These are phyloP conservation scores for Ormyrus labotus DNA, from an alignment of 2,888 invertebrate genomes.

Conservation along the genomic window DNA sequence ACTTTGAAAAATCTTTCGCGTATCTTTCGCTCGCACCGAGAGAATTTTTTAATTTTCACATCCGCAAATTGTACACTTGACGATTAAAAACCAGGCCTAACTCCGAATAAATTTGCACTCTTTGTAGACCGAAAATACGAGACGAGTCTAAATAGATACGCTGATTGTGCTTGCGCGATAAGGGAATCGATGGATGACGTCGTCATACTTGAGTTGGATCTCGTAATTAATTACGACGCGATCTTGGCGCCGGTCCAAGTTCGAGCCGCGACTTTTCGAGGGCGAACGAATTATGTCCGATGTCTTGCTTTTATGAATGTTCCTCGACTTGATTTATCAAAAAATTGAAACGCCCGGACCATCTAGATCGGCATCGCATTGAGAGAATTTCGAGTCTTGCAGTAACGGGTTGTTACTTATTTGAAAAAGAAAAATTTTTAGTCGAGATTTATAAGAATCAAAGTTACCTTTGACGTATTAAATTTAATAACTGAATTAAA, in stretches of 20 bases:
- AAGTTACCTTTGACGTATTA: no score
- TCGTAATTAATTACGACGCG: conserved; percentile 49
- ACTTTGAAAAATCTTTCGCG: no score
- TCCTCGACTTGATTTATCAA: background rate
- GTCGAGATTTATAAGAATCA: no score
- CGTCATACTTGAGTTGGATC: conserved; percentile 44
- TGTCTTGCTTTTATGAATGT: conserved; percentile 35
- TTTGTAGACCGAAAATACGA: background rate
- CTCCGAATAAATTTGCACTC: conserved; percentile 22
- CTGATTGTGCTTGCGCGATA: conserved; percentile 37
- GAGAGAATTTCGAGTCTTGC: no score
- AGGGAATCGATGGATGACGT: conserved; percentile 43
- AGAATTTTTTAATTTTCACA: no score
- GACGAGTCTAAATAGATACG: conserved; percentile 22
- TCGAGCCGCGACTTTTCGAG: conserved; percentile 33
- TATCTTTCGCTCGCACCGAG: no score
- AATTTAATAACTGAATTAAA: no score
- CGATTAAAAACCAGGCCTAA: background rate
- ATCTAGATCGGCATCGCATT: background rate
- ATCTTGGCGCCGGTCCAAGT: conserved; percentile 57
- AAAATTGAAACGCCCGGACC: conserved; percentile 29
- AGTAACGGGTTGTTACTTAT: no score
- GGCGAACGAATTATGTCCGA: conserved; percentile 36
- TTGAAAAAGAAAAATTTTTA: no score
- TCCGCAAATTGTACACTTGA: no score